Evolutionary conservation across 2,113 vertebrate genomes (phyloP).

Genomic region (Octodon degus): DNA sequence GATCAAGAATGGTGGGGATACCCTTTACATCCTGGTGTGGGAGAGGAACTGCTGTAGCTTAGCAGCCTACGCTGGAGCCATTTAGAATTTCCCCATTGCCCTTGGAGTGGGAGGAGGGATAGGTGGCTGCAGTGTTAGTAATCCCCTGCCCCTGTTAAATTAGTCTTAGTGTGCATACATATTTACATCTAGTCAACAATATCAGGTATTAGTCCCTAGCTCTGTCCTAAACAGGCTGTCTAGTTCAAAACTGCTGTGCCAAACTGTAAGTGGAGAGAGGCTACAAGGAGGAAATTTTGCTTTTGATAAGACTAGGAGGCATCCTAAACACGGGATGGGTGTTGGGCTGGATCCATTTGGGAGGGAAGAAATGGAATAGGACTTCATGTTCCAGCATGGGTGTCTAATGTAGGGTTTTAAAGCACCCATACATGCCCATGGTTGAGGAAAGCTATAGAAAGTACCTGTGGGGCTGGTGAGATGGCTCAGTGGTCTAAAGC

Average conservation of each 20-base stretch:
- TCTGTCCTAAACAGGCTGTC: conserved; percentile 9
- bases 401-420: neutral
- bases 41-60: neutral
- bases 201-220: neutral
- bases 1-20: neutral
- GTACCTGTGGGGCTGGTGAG: neutral
- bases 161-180: neutral
- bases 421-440: conserved; percentile 14
- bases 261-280: neutral
- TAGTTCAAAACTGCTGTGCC: neutral
- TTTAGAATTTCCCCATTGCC: neutral
- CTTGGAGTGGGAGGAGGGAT: neutral
- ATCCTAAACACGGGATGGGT: conserved; percentile 7
- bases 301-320: conserved; percentile 19
- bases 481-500: too few species aligned
- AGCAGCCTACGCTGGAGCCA: neutral
- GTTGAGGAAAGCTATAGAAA: neutral
- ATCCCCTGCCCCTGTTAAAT: neutral
- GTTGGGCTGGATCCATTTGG: neutral
- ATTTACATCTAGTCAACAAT: neutral
- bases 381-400: conserved; percentile 6
- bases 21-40: neutral
- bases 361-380: conserved; percentile 1
- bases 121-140: neutral
- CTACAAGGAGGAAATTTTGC: neutral